Evolutionary conservation across 2,113 vertebrate species (phyloP).

Genomic region (Ploceus nigricollis): DNA sequence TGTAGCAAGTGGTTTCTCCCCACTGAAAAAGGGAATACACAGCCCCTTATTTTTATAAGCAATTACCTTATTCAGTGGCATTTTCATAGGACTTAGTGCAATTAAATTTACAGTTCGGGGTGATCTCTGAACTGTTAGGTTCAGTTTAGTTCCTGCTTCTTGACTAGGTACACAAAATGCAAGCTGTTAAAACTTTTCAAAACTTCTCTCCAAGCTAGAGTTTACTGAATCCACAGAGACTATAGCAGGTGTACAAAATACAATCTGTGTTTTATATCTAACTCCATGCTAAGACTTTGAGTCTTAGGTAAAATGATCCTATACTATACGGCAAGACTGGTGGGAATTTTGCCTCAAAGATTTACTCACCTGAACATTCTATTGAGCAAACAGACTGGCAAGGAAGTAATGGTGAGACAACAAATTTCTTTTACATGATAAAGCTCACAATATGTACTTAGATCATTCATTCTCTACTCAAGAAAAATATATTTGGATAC

Average conservation of each 20-base stretch:
- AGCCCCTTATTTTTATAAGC: background rate
- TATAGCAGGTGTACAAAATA: background rate
- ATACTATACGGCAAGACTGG: accelerated
- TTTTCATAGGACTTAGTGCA: background rate
- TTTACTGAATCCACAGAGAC: background rate
- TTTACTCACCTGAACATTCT: background rate
- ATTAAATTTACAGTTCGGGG: background rate
- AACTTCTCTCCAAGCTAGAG: background rate
- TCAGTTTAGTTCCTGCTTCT: background rate
- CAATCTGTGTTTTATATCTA: background rate
- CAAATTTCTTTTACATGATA: background rate
- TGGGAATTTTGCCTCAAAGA: background rate
- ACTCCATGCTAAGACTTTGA: background rate
- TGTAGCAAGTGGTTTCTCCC: background rate
- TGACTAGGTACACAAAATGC: background rate
- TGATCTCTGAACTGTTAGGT: background rate
- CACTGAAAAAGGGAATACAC: background rate
- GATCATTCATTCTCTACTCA: background rate
- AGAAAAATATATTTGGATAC: background rate
- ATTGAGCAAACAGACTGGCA: background rate
- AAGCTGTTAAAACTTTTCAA: background rate
- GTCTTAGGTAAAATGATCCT: background rate
- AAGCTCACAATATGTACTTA: background rate
- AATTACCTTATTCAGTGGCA: background rate
- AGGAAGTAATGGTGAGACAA: background rate